phyloP scores from a whole-genome alignment of 2,113 vertebrate genomes.

The Numenius arquata region DNA sequence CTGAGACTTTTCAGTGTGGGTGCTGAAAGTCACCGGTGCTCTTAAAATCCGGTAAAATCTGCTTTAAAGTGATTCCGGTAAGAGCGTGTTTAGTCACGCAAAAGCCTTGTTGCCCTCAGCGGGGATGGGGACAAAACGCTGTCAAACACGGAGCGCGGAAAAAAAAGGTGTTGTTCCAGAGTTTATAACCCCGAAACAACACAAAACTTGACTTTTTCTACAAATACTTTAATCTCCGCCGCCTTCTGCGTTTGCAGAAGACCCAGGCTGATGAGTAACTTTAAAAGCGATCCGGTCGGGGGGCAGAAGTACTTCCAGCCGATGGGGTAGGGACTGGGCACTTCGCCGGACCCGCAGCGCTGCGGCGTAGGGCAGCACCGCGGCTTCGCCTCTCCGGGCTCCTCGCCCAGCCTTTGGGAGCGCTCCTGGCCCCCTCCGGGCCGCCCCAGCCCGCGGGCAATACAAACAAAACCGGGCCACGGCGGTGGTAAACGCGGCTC shows the following conservation, averaged over 20 bases:
- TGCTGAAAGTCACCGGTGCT: neutral
- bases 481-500: accelerated
- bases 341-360: neutral
- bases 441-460: neutral
- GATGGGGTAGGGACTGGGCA: neutral
- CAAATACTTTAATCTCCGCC: neutral
- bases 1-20: neutral
- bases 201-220: neutral
- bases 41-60: neutral
- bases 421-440: too few species aligned
- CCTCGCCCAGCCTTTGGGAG: neutral
- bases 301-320: neutral
- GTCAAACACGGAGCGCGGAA: neutral
- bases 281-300: neutral
- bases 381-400: neutral
- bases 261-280: neutral
- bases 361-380: neutral
- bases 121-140: neutral
- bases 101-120: neutral
- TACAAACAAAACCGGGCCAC: neutral
- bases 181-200: neutral
- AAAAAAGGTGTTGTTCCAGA: neutral
- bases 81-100: neutral
- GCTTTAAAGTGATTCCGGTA: neutral
- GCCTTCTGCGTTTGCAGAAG: neutral